A percentile compares a stretch with the other conserved stretches of the same genome.
Conservation (phyloP, 2,888 invertebrate species). For the Eristalis tenax region DNA sequence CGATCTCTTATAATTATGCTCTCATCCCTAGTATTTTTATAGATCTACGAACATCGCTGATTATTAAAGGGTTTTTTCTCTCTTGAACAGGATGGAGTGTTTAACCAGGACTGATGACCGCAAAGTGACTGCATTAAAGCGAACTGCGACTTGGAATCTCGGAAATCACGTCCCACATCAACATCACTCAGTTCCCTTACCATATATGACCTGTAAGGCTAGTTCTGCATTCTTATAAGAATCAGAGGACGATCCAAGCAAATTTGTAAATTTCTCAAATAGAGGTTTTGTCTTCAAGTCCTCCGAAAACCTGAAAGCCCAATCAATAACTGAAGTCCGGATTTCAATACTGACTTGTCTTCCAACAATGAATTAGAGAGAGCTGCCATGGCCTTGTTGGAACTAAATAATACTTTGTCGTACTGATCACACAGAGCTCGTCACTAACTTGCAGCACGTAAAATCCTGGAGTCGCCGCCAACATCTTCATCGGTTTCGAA, state of each 20-base stretch:
- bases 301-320: constrained; percentile 35
- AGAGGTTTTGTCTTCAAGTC: constrained; percentile 24
- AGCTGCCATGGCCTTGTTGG: too few relatives aligned
- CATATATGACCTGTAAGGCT: neutral
- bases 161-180: constrained; percentile 16
- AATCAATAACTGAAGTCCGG: constrained; percentile 23
- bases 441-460: too few relatives aligned
- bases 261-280: neutral
- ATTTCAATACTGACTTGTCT: constrained; percentile 18
- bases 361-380: constrained; percentile 25
- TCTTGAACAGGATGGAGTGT: too few relatives aligned
- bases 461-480: too few relatives aligned
- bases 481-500: too few relatives aligned
- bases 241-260: neutral
- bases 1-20: too few relatives aligned
- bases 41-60: too few relatives aligned
- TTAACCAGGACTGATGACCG: too few relatives aligned
- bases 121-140: neutral
- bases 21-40: too few relatives aligned
- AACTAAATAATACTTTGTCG: too few relatives aligned
- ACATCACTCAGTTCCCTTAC: neutral
- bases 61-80: too few relatives aligned
- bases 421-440: too few relatives aligned
- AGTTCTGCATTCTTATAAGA: neutral
- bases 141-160: constrained; percentile 3